Conservation (phyloP, 2,797 vertebrate genomes). For the Dallia pectoralis region DNA sequence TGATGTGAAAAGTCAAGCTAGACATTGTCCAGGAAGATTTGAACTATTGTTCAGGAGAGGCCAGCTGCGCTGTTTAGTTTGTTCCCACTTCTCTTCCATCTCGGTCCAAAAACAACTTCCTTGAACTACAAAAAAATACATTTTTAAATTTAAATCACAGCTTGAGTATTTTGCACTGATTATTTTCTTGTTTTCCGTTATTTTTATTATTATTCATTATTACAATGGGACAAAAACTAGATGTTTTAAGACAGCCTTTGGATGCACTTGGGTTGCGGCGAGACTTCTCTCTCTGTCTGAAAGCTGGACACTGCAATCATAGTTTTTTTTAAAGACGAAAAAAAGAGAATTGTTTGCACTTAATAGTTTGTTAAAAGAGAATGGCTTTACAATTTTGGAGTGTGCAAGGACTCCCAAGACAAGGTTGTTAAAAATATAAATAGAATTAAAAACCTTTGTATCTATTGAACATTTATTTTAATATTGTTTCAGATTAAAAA, state of each 20-base stretch:
- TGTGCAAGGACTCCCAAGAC: conserved; percentile 70
- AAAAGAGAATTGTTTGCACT: conserved; percentile 87
- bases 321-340: conserved; percentile 67
- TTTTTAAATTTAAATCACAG: conserved; percentile 16
- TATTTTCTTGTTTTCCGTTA: conserved; percentile 37
- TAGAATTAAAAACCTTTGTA: conserved; percentile 77
- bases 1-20: conserved; percentile 43
- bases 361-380: conserved; percentile 87
- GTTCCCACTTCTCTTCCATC: background rate
- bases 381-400: conserved; percentile 80
- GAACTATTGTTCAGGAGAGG: conserved; percentile 4
- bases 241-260: conserved; percentile 69
- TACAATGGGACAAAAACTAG: conserved; percentile 54
- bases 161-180: conserved; percentile 75
- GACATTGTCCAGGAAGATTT: conserved; percentile 50
- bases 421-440: conserved; percentile 73
- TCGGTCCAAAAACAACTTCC: background rate
- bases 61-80: conserved; percentile 23
- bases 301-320: conserved; percentile 88
- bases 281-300: conserved; percentile 79
- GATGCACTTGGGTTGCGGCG: conserved; percentile 75
- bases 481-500: conserved; percentile 83
- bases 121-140: conserved; percentile 1
- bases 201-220: conserved; percentile 61
- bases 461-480: conserved; percentile 90